Evolutionary conservation across 2,113 vertebrate species (phyloP).

Genomic region (Arizona elegans): DNA sequence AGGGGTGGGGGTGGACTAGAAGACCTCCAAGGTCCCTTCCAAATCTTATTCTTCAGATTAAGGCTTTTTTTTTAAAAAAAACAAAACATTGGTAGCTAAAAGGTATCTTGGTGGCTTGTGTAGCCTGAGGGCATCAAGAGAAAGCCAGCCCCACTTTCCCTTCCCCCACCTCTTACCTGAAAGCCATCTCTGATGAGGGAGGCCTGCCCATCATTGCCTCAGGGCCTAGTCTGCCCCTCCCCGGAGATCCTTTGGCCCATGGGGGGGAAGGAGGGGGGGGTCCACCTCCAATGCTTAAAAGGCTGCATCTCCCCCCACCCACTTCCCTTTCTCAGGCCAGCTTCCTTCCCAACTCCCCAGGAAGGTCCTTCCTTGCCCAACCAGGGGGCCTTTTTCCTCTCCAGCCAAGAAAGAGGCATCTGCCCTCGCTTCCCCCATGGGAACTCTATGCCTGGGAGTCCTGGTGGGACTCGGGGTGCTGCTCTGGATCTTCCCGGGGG

Average conservation of each 20-base stretch:
- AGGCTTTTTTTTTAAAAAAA: neutral
- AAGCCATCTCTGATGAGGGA: neutral
- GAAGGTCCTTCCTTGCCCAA: neutral
- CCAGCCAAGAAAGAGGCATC: neutral
- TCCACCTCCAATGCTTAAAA: neutral
- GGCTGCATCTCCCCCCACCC: neutral
- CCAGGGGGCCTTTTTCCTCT: neutral
- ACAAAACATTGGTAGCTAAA: neutral
- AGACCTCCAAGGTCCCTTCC: neutral
- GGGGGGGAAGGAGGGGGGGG: neutral
- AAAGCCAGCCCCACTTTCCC: neutral
- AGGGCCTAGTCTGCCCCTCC: neutral
- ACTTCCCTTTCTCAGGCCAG: rapidly evolving
- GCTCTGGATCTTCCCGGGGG: neutral
- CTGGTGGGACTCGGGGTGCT: neutral
- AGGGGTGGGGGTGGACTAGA: neutral
- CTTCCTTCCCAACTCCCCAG: neutral
- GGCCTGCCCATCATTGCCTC: neutral
- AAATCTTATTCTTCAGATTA: neutral
- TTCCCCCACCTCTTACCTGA: neutral
- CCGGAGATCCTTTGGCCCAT: neutral
- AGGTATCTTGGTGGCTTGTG: neutral
- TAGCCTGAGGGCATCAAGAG: neutral
- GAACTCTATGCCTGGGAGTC: rapidly evolving
- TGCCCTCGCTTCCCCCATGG: neutral